Base-by-base conservation (phyloP, 2,113 vertebrate genomes). In the Tichodroma muraria region DNA sequence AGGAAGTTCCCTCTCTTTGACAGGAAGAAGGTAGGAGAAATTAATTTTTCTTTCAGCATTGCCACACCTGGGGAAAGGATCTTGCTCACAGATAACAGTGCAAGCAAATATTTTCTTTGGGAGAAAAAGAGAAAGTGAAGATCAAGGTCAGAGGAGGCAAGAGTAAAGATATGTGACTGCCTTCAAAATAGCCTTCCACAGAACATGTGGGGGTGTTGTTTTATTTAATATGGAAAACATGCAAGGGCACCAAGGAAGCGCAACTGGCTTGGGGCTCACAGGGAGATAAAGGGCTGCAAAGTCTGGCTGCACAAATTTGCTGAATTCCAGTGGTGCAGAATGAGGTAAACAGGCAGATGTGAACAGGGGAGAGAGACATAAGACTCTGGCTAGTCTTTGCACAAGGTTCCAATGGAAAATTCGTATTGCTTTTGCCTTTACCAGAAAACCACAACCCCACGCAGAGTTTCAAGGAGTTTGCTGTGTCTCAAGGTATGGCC, bases 71-170 rank as follows among this genome's bases (percentile, higher is more conserved):
- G 95, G 94, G 85, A 97, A 96, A 97, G 94, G 97, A 96, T 97
- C 96, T 93, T 78, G 68, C 96, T 96, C 84, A 93, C 35, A 97
- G 96, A 98, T 96, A 97, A 97, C 86, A 87, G 84, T 76, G 89
- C 96, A 95, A 96, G 97, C 96, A 98, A 97, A 97, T 97, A 97
- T 97, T 97, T 98, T 92, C 95, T 93, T 94, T 96, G 92, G 91
- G 91, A 95, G 90, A 85, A 97, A 94, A 97, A 96, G 89, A 96
- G 96, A 97, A 97, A 97, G 90, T 80, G 90, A 96, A 96, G 96
- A 95, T 96, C 93, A 97, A 97, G 97, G 97, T 97, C 96, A 98
- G 95, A 97, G 89, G 86, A 91, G 64, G 94, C 85, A 94, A 76
- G 45, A 93, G 73, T 27, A 88, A 95, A 97, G 96, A 89, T 93